Evolutionary conservation across 2,797 vertebrate species (phyloP).

Genomic region (Mormyrops boulengeri): DNA sequence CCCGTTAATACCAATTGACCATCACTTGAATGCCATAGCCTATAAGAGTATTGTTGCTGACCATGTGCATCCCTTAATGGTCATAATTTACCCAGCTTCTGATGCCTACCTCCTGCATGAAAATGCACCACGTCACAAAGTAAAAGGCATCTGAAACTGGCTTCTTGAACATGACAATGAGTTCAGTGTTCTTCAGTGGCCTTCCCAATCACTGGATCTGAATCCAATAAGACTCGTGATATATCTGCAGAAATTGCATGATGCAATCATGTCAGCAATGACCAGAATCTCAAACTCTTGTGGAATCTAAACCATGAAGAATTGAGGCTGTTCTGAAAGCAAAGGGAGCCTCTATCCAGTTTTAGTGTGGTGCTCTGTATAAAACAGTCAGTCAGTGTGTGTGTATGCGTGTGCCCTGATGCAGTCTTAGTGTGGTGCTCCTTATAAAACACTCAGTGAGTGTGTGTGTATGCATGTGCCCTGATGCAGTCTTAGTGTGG

Average conservation of each 20-base stretch:
- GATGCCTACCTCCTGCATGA: conserved; percentile 35
- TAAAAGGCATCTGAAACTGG: not conserved
- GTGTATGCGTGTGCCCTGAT: not conserved
- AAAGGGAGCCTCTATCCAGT: not conserved
- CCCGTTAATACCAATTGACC: not conserved
- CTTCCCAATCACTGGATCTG: not conserved
- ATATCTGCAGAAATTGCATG: not conserved
- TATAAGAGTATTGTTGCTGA: not conserved
- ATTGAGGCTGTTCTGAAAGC: not conserved
- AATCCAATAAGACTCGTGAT: not conserved
- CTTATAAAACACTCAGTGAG: too few species aligned
- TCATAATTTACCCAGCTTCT: conserved; percentile 21
- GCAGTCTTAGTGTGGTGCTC: too few species aligned
- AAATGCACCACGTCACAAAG: conserved; percentile 28
- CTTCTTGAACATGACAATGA: not conserved
- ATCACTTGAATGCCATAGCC: not conserved
- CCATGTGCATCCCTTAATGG: not conserved
- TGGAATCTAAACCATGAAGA: not conserved
- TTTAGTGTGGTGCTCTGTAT: not conserved
- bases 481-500: not conserved
- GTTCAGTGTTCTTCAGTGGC: not conserved
- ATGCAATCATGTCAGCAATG: not conserved
- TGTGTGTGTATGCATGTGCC: too few species aligned
- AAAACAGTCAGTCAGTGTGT: not conserved
- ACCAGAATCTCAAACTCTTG: not conserved